A percentile compares a stretch with the other conserved stretches of the same genome.
Conservation (phyloP, 2,888 invertebrate species). For the Pheosia gnoma region DNA sequence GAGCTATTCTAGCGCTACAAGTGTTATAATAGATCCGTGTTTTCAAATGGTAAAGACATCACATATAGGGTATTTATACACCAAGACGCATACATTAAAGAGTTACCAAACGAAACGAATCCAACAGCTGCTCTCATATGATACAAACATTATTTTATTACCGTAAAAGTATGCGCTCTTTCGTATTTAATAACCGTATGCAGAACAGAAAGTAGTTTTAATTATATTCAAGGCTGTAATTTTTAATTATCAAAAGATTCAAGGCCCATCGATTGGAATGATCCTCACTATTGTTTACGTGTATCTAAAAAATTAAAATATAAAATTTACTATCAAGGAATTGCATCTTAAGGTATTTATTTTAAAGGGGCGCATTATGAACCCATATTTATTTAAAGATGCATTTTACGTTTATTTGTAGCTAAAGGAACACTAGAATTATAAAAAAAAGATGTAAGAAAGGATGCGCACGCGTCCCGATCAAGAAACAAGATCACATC, state of each 20-base stretch:
- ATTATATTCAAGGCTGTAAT: slow-evolving; percentile 30
- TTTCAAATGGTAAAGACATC: slow-evolving; percentile 49
- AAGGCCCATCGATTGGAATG: slow-evolving; percentile 15
- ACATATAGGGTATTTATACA: slow-evolving; percentile 65
- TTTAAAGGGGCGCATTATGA: background rate
- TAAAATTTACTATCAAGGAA: background rate
- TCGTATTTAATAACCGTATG: slow-evolving; percentile 29
- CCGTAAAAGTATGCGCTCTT: slow-evolving; percentile 30
- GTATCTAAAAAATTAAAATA: background rate
- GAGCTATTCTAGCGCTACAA: slow-evolving; percentile 28
- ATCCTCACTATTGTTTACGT: background rate
- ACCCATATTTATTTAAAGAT: background rate
- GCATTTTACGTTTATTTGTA: too few species aligned
- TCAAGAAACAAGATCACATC: slow-evolving; percentile 39
- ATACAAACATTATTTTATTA: slow-evolving; percentile 46
- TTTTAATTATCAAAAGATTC: slow-evolving; percentile 16
- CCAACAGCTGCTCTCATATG: slow-evolving; percentile 54
- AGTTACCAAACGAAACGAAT: slow-evolving; percentile 54
- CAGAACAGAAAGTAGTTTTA: slow-evolving; percentile 35
- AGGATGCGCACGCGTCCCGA: slow-evolving; percentile 16
- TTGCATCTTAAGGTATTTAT: background rate
- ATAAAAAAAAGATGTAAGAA: background rate
- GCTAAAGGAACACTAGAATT: too few species aligned
- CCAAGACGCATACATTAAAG: slow-evolving; percentile 59
- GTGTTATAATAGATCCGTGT: slow-evolving; percentile 38